Percentiles rank a stretch among this genome's conserved stretches.
phyloP scores from a whole-genome alignment of 92 coral and sea anemone genomes.

The Siderastrea siderea region DNA sequence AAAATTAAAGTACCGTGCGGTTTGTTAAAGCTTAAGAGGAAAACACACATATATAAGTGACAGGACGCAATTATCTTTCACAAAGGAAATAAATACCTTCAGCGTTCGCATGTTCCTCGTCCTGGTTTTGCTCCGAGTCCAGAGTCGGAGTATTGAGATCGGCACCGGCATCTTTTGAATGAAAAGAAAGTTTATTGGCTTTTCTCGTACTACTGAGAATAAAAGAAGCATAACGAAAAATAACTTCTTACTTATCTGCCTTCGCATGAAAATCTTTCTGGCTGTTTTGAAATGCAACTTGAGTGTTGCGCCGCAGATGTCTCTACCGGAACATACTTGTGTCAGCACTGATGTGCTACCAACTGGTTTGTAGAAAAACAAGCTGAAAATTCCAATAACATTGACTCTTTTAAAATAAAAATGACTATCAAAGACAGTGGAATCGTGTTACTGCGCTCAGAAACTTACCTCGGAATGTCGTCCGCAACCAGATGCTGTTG shows the following conservation, averaged over 20 bases:
- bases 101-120: too few species aligned
- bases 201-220: too few species aligned
- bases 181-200: too few species aligned
- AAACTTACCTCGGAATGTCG: neutral
- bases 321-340: neutral
- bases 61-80: too few species aligned
- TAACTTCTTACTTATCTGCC: neutral
- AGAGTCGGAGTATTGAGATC: too few species aligned
- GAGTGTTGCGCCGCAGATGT: neutral
- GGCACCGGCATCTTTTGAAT: too few species aligned
- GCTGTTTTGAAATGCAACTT: neutral
- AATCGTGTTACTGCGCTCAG: neutral
- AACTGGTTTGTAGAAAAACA: neutral
- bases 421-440: neutral
- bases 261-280: neutral
- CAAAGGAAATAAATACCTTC: too few species aligned
- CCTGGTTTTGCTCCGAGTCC: too few species aligned
- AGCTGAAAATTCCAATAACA: neutral
- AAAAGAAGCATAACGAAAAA: too few species aligned
- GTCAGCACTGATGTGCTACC: neutral
- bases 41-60: too few species aligned
- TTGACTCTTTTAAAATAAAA: neutral
- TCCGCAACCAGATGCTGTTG: neutral
- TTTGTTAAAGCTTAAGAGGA: too few species aligned
- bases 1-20: too few species aligned